Percentiles rank a stretch among this genome's conserved stretches.
Conservation (phyloP, 2,113 vertebrate genomes). For the Corythoichthys haematopterus region DNA sequence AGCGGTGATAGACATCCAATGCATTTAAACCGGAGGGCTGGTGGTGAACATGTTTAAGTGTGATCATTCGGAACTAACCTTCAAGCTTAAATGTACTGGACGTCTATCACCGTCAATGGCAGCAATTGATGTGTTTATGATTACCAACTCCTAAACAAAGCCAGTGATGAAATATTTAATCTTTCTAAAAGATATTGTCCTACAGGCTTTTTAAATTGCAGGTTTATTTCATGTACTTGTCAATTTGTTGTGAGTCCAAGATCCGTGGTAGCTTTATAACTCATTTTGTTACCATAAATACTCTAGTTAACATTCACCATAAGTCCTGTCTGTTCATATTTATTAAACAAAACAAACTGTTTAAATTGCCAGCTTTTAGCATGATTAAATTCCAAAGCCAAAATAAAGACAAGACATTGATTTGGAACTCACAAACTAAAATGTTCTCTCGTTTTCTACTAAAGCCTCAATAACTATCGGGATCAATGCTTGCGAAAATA, state of each 20-base stretch:
- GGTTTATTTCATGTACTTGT: constrained; percentile 22
- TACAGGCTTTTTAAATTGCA: neutral
- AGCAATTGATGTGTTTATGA: neutral
- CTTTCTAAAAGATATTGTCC: neutral
- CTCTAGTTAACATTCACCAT: constrained; percentile 37
- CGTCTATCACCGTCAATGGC: too few species aligned
- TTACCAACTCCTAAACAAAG: constrained; percentile 7
- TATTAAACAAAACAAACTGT: constrained; percentile 1
- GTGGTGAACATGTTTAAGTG: too few species aligned
- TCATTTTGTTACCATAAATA: constrained; percentile 42
- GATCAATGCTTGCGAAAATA: too few species aligned
- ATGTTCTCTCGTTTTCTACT: too few species aligned
- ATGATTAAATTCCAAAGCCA: neutral
- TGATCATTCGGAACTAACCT: too few species aligned
- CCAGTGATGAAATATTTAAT: neutral
- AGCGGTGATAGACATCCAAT: too few species aligned
- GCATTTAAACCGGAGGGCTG: too few species aligned
- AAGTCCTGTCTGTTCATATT: constrained; percentile 23
- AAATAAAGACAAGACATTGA: neutral
- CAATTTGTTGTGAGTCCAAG: constrained; percentile 22
- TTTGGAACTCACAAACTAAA: too few species aligned
- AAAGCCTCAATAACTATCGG: too few species aligned
- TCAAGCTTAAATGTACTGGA: too few species aligned
- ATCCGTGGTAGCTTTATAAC: neutral
- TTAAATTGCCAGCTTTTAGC: constrained; percentile 8